phyloP scores from a whole-genome alignment of 2,113 vertebrate genomes.

The Cyanocitta stelleri region DNA sequence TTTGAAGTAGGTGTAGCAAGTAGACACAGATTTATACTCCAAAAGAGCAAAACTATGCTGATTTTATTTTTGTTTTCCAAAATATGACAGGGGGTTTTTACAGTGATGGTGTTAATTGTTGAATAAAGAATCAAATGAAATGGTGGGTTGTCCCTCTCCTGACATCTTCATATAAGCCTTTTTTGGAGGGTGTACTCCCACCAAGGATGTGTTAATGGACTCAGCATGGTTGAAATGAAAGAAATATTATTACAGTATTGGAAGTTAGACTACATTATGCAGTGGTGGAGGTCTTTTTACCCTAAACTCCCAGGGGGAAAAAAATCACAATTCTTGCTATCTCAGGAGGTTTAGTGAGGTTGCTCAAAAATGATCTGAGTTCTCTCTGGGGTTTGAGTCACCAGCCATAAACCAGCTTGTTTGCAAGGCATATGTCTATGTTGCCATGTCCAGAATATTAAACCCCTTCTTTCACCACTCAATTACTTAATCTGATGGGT shows the following conservation, averaged over 20 bases:
- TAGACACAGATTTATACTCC: neutral
- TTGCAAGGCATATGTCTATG: neutral
- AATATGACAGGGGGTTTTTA: neutral
- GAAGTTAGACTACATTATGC: neutral
- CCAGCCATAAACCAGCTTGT: neutral
- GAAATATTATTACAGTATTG: neutral
- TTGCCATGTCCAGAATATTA: neutral
- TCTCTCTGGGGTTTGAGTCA: neutral
- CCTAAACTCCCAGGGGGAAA: neutral
- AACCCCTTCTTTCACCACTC: neutral
- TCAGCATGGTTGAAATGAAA: neutral
- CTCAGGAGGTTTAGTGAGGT: neutral
- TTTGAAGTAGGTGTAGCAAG: neutral
- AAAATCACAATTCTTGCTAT: neutral
- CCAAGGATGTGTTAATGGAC: neutral
- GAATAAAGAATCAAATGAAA: neutral
- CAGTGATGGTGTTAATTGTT: neutral
- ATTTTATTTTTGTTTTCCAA: neutral
- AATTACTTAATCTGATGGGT: neutral
- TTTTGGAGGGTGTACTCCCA: neutral
- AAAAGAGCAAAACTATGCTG: neutral
- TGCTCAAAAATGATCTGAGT: neutral
- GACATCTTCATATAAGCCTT: neutral
- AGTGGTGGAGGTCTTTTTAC: neutral
- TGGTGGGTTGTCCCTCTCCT: neutral